phyloP scores from a whole-genome alignment of 1,140 invertebrate species.

The Lordiphosa mommai region DNA sequence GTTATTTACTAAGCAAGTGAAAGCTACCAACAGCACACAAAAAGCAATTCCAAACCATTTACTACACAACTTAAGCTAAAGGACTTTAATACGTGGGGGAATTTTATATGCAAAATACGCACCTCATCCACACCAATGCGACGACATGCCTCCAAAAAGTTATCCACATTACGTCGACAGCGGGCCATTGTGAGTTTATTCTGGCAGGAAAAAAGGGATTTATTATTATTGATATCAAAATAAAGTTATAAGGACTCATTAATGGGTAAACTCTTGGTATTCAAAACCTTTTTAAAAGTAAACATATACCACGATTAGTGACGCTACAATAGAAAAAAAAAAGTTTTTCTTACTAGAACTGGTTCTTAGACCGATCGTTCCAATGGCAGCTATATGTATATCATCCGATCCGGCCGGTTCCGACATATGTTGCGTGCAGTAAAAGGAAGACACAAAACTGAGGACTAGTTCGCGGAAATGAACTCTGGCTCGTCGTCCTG shows the following conservation, averaged over 20 bases:
- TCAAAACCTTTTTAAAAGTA: too few species aligned
- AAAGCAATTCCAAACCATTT: constrained; percentile 27
- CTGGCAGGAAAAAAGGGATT: constrained; percentile 81
- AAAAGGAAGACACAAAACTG: too few species aligned
- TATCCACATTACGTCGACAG: constrained; percentile 96
- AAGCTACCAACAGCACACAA: neutral
- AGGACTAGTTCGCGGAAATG: too few species aligned
- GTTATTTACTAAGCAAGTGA: constrained; percentile 20
- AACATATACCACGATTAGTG: too few species aligned
- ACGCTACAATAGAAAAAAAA: too few species aligned
- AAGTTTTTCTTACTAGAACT: too few species aligned
- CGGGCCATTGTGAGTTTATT: constrained; percentile 96
- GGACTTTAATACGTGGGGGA: neutral
- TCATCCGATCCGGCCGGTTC: too few species aligned
- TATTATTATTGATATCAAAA: constrained; percentile 1
- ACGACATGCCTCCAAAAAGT: constrained; percentile 95
- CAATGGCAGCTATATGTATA: too few species aligned
- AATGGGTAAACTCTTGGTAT: neutral
- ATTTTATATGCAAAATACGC: constrained; percentile 76
- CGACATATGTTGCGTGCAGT: too few species aligned
- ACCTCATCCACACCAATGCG: constrained; percentile 97
- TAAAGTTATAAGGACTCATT: neutral
- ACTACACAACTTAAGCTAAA: constrained; percentile 8
- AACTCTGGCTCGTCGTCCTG: too few species aligned
- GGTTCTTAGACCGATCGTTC: too few species aligned